These are phyloP conservation scores for Harlomillsia oculata DNA, from an alignment of 1,140 invertebrate species.

Conservation along the genomic window DNA sequence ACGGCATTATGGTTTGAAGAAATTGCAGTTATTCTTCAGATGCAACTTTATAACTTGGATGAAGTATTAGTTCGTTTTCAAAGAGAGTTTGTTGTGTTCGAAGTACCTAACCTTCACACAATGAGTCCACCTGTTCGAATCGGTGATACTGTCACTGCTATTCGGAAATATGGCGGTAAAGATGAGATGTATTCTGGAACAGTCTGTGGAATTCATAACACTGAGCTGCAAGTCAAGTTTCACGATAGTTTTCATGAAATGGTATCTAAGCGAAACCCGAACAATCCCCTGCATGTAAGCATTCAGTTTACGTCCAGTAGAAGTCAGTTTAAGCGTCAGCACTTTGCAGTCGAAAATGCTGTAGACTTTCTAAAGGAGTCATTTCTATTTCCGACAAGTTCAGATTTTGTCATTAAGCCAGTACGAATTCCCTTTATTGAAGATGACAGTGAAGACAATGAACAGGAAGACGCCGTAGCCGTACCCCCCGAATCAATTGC, in stretches of 20 bases:
- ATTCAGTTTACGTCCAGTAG: not conserved
- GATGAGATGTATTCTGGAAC: too few species aligned
- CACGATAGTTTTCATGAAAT: not conserved
- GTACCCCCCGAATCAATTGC: too few species aligned
- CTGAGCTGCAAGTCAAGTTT: not conserved
- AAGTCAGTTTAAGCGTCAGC: not conserved
- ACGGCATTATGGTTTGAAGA: slow-evolving; percentile 3
- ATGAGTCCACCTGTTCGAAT: not conserved
- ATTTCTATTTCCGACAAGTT: slow-evolving; percentile 5
- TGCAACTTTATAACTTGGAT: not conserved
- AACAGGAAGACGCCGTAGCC: not conserved
- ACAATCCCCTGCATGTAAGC: not conserved
- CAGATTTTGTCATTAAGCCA: not conserved
- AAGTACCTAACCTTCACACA: not conserved
- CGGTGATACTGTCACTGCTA: not conserved
- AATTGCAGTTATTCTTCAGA: not conserved
- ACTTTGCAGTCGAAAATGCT: slow-evolving; percentile 4
- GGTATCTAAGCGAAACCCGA: too few species aligned
- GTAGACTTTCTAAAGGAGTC: not conserved
- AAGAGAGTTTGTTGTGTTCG: not conserved
- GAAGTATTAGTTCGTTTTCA: not conserved
- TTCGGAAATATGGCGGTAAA: too few species aligned
- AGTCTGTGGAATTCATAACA: not conserved
- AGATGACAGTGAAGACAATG: not conserved
- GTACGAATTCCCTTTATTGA: slow-evolving; percentile 1